Evolutionary conservation across 2,888 invertebrate species (phyloP), one percentile per base, ranked within the genome.

Genomic region (Cantharis nigra): DNA sequence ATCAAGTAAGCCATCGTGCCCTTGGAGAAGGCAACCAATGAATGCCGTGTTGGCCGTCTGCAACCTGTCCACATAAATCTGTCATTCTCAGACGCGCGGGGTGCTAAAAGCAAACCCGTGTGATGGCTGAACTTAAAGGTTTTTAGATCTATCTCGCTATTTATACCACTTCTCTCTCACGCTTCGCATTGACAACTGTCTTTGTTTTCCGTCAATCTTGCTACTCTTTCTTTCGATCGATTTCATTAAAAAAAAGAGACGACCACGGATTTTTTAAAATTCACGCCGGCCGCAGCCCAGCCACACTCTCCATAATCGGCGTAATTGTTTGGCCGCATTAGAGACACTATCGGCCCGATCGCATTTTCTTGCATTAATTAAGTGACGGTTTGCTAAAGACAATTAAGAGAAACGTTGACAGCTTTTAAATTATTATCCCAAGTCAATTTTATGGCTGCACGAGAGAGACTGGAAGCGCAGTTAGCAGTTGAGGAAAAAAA

Each of bases 31-130:
- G 74, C 82, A 81, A 82, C 83, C 85, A 83, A 83, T 49, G 49
- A 49, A 49, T 83, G 83, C 82, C 83, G 85, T 84, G 83, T 83
- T 85, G 85, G 85, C 85, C 86, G 88, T 88, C 88, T 87, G 86
- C 86, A 87, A 88, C 88, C 88, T 88, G 88, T 88, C 88, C 88
- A 87, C 88, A 88, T 89, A 89, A 89, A 89, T 89, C 88, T 88
- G 89, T 88, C 89, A 88, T 83, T 87, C 83, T 80, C 82, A 83
- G 87, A 86, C 87, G 86, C 85, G 84, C 83, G 83, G 85, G 85
- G 83, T 83, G 85, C 85, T 86, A 86, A 86, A 85, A 86, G 86
- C 86, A 86, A 86, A 86, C 83, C 82, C 86, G 82, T 86, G 86
- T 86, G 86, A 84, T 83, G 84, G 85, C 84, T 85, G 84, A 84